A percentile compares a stretch with the other conserved stretches of the same genome.
These are phyloP conservation scores for Euglossa dilemma DNA, from an alignment of 1,140 invertebrate species.

Conservation along the genomic window DNA sequence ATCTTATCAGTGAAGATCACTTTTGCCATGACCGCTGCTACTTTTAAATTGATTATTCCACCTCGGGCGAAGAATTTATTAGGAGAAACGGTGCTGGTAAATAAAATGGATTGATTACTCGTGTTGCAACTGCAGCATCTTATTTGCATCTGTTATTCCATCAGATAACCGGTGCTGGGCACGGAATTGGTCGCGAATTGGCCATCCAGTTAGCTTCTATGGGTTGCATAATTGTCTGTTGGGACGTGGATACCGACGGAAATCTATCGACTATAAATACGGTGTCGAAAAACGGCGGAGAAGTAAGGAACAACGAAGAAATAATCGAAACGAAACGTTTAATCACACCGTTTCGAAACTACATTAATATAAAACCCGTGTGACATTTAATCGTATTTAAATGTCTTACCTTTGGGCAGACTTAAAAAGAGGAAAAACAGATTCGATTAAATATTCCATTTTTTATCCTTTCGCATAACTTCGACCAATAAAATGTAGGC, in stretches of 20 bases:
- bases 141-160: background rate
- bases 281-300: constrained; percentile 73
- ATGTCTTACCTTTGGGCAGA: too few relatives aligned
- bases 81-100: constrained; percentile 74
- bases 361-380: too few relatives aligned
- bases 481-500: constrained; percentile 51
- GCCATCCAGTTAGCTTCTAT: constrained; percentile 71
- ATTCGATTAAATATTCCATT: too few relatives aligned
- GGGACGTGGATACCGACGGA: constrained; percentile 70
- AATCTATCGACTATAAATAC: constrained; percentile 69
- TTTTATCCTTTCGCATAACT: too few relatives aligned
- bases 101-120: background rate
- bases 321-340: background rate
- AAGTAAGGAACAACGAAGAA: constrained; percentile 52
- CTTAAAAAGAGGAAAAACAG: too few relatives aligned
- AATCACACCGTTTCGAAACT: background rate
- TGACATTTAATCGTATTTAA: too few relatives aligned
- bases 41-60: constrained; percentile 65
- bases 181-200: constrained; percentile 77
- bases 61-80: constrained; percentile 64
- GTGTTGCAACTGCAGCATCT: background rate
- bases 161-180: constrained; percentile 77
- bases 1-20: constrained; percentile 65
- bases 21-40: constrained; percentile 60
- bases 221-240: constrained; percentile 77